Percentiles rank a stretch among this genome's conserved stretches.
phyloP scores from a whole-genome alignment of 1,140 invertebrate species.

The Lepidurus apus region DNA sequence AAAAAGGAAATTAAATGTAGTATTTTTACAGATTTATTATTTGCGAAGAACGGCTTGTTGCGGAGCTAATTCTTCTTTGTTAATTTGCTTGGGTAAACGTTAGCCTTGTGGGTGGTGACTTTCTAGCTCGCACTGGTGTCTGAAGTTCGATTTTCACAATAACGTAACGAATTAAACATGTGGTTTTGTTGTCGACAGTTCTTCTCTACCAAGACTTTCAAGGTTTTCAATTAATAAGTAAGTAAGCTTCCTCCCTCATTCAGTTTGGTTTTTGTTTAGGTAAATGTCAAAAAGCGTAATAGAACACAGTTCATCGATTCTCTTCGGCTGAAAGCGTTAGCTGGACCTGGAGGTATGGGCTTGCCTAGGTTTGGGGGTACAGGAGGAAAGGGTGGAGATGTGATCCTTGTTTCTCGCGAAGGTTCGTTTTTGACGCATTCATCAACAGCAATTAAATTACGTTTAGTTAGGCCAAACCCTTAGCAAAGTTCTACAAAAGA shows the following conservation, averaged over 20 bases:
- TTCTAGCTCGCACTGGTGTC: background rate
- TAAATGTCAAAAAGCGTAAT: background rate
- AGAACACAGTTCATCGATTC: constrained; percentile 60
- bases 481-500: constrained; percentile 49
- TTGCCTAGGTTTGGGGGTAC: constrained; percentile 70
- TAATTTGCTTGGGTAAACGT: background rate
- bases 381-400: constrained; percentile 78
- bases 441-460: background rate
- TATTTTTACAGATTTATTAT: too few relatives aligned
- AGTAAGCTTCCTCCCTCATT: background rate
- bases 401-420: constrained; percentile 64
- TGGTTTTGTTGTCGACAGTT: constrained; percentile 21
- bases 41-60: too few relatives aligned
- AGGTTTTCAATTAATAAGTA: background rate
- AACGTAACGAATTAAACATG: background rate
- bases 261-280: background rate
- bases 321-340: constrained; percentile 63
- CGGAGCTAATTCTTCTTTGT: too few relatives aligned
- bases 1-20: too few relatives aligned
- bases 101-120: background rate
- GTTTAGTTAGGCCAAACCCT: constrained; percentile 48
- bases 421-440: constrained; percentile 36
- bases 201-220: constrained; percentile 4
- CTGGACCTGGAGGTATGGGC: constrained; percentile 71
- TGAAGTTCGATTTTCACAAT: background rate